Conservation (phyloP, 2,888 invertebrate species). For the Tanypteryx hageni region DNA sequence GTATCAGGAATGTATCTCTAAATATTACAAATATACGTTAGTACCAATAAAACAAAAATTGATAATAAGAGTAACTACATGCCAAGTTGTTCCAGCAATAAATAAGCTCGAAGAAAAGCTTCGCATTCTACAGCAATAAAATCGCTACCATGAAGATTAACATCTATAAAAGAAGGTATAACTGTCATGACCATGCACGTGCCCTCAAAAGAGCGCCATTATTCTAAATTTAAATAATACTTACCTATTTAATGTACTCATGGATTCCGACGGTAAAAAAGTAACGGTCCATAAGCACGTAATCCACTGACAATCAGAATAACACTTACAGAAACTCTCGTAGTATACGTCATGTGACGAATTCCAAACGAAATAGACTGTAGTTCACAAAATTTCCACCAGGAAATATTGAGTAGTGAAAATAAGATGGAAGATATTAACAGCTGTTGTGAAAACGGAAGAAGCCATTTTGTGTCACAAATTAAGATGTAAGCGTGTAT, state of each 20-base stretch:
- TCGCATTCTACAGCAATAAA: too few species aligned
- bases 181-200: neutral
- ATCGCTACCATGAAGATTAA: neutral
- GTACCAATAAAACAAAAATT: neutral
- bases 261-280: slow-evolving; percentile 40
- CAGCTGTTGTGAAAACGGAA: too few species aligned
- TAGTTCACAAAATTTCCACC: neutral
- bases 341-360: slow-evolving; percentile 29
- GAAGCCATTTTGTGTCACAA: too few species aligned
- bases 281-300: slow-evolving; percentile 41
- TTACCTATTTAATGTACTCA: slow-evolving; percentile 42
- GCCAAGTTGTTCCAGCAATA: too few species aligned
- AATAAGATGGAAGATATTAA: too few species aligned
- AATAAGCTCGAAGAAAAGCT: too few species aligned
- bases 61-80: too few species aligned
- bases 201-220: neutral
- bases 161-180: neutral
- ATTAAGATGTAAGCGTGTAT: too few species aligned
- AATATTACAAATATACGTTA: neutral
- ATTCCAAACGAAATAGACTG: slow-evolving; percentile 43
- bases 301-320: slow-evolving; percentile 44
- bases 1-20: neutral
- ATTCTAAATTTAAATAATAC: neutral
- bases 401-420: too few species aligned
- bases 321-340: slow-evolving; percentile 26